Percentiles rank a stretch among this genome's conserved stretches.
These are phyloP conservation scores for Tinamus guttatus DNA, from an alignment of 2,113 vertebrate genomes.

Conservation along the genomic window DNA sequence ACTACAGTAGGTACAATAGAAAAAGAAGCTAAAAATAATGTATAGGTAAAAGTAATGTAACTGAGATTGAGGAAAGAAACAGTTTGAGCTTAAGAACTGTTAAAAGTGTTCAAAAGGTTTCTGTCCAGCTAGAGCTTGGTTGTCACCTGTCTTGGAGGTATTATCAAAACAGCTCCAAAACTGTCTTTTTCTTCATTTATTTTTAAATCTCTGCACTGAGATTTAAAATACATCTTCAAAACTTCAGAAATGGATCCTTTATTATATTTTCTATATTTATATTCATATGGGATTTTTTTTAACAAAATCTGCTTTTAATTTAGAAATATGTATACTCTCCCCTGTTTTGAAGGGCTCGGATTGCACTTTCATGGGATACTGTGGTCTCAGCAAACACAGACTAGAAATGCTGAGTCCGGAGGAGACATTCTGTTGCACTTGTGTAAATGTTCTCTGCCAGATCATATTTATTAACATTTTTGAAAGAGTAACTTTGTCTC, in stretches of 20 bases:
- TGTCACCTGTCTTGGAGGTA: background rate
- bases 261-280: background rate
- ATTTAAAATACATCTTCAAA: background rate
- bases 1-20: background rate
- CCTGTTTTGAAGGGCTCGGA: background rate
- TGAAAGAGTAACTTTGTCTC: background rate
- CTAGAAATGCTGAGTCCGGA: slow-evolving; percentile 9
- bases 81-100: background rate
- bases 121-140: background rate
- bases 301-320: background rate
- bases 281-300: background rate
- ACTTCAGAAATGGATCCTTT: background rate
- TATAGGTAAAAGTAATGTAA: background rate
- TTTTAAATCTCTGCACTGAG: background rate
- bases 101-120: background rate
- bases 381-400: background rate
- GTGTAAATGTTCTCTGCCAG: slow-evolving; percentile 12
- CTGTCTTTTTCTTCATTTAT: background rate
- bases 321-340: background rate
- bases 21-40: background rate
- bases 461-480: slow-evolving; percentile 3
- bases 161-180: background rate
- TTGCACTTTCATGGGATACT: background rate
- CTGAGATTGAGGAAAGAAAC: background rate
- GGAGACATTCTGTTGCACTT: background rate